Evolutionary conservation across 2,797 vertebrate species (phyloP).

Genomic region (Eulemur coronatus): DNA sequence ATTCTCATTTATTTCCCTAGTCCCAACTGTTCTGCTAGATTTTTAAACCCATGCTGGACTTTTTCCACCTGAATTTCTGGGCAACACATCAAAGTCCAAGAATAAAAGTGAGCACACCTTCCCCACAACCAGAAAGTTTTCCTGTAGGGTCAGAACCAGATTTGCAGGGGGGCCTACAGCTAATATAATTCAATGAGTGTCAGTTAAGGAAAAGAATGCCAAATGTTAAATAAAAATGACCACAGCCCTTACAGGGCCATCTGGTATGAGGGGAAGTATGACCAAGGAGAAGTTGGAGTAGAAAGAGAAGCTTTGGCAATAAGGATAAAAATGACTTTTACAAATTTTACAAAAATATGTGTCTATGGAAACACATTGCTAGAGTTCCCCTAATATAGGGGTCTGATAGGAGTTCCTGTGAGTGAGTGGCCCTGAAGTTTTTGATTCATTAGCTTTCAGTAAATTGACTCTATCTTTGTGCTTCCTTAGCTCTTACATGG

Average conservation of each 20-base stretch:
- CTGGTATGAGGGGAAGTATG: not conserved
- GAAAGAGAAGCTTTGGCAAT: not conserved
- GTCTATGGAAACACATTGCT: not conserved
- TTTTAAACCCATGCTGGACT: slow-evolving; percentile 32
- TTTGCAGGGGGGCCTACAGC: not conserved
- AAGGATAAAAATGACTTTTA: not conserved
- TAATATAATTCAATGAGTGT: not conserved
- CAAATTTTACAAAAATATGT: not conserved
- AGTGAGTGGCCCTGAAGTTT: not conserved
- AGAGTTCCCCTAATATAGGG: fast-evolving
- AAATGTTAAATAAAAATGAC: slow-evolving; percentile 19
- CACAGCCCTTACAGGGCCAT: not conserved
- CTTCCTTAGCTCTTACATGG: not conserved
- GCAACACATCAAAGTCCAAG: slow-evolving; percentile 14
- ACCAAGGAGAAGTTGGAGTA: not conserved
- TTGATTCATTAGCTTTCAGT: not conserved
- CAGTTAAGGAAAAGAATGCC: not conserved
- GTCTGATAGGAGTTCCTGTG: not conserved
- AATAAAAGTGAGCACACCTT: slow-evolving; percentile 50
- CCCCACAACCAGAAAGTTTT: slow-evolving; percentile 4
- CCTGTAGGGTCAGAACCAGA: not conserved
- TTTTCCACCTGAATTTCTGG: slow-evolving; percentile 52
- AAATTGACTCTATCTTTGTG: not conserved
- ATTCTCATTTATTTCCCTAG: slow-evolving; percentile 15
- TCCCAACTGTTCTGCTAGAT: slow-evolving; percentile 7